Evolutionary conservation across 2,797 vertebrate species (phyloP).

Genomic region (Megalops cyprinoides): DNA sequence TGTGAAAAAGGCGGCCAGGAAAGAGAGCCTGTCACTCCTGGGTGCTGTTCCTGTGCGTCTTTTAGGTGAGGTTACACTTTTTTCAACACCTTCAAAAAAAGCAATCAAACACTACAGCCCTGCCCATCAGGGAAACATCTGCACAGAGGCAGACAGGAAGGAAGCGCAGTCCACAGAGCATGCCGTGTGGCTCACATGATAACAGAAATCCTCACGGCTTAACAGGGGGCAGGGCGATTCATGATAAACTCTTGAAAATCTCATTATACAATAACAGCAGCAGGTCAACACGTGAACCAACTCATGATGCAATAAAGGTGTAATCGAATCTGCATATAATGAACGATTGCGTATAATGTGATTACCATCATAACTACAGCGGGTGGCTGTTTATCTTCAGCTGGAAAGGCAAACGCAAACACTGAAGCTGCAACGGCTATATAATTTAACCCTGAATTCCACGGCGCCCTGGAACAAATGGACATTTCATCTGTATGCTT

Average conservation of each 20-base stretch:
- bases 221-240: background rate
- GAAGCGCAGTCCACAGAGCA: background rate
- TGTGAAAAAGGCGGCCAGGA: background rate
- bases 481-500: background rate
- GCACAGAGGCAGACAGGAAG: background rate
- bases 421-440: background rate
- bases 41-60: slow-evolving; percentile 4
- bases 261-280: background rate
- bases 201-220: background rate
- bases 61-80: background rate
- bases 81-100: background rate
- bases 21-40: background rate
- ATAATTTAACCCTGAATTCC: background rate
- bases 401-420: background rate
- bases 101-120: background rate
- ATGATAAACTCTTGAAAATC: background rate
- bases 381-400: background rate
- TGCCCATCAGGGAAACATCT: background rate
- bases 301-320: background rate
- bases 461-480: background rate
- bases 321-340: background rate
- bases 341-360: background rate
- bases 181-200: background rate
- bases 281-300: background rate
- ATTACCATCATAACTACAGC: background rate